phyloP scores from a whole-genome alignment of 2,113 vertebrate species.

The Odontesthes bonariensis region DNA sequence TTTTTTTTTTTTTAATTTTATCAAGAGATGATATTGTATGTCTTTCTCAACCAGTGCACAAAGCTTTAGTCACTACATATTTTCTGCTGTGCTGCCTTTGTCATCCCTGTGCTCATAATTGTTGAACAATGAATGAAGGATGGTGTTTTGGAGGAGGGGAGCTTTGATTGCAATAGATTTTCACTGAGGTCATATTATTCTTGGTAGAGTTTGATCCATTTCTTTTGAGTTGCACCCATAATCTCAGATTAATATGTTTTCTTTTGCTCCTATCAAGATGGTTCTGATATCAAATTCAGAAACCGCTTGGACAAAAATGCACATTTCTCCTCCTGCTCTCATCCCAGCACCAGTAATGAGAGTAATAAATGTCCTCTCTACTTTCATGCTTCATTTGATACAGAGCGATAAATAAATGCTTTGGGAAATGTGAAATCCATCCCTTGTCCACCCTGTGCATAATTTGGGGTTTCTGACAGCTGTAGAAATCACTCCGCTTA shows the following conservation, averaged over 20 bases:
- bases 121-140: no score
- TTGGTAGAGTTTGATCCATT: no score
- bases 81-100: no score
- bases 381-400: slow-evolving; percentile 34
- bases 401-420: slow-evolving; percentile 56
- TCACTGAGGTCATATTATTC: no score
- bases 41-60: not conserved
- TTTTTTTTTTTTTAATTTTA: not conserved
- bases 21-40: not conserved
- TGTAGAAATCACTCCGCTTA: slow-evolving; percentile 51
- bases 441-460: slow-evolving; percentile 39
- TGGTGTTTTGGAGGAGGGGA: not conserved
- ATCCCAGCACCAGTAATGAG: not conserved
- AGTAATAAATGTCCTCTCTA: slow-evolving; percentile 25
- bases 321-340: not conserved
- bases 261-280: not conserved
- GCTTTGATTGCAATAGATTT: not conserved
- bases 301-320: not conserved
- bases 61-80: no score
- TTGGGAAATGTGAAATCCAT: slow-evolving; percentile 45
- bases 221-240: not conserved
- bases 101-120: no score
- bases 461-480: slow-evolving; percentile 48
- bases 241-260: not conserved
- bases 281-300: not conserved